These are phyloP conservation scores for Brachionus asplanchnoidis DNA, from an alignment of 1,140 invertebrate genomes.

Conservation along the genomic window DNA sequence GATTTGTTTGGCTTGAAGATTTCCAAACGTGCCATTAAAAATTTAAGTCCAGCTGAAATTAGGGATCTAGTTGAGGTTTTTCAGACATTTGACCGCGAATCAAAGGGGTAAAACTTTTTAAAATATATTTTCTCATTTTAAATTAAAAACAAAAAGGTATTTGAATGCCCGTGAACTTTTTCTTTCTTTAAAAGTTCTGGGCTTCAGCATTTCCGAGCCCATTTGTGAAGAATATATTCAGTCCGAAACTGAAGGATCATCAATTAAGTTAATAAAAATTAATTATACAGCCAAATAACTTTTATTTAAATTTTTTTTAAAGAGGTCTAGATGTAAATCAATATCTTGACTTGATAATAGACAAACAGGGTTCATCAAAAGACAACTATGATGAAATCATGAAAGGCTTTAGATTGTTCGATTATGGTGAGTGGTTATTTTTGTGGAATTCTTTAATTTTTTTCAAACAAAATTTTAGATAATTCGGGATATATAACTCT, in stretches of 20 bases:
- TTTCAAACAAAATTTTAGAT: slow-evolving; percentile 43
- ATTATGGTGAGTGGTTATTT: slow-evolving; percentile 48
- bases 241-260: slow-evolving; percentile 17
- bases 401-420: slow-evolving; percentile 54
- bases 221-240: slow-evolving; percentile 36
- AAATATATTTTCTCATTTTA: neutral
- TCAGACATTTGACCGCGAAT: neutral
- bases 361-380: slow-evolving; percentile 51
- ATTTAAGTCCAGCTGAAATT: slow-evolving; percentile 34
- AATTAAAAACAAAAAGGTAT: neutral
- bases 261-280: neutral
- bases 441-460: neutral
- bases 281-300: neutral
- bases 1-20: slow-evolving; percentile 29
- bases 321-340: slow-evolving; percentile 52
- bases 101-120: neutral
- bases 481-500: slow-evolving; percentile 49
- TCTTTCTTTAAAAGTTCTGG: slow-evolving; percentile 20
- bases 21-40: slow-evolving; percentile 30
- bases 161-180: neutral
- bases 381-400: slow-evolving; percentile 55
- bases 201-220: neutral
- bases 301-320: neutral
- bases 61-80: slow-evolving; percentile 24
- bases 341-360: slow-evolving; percentile 54